Evolutionary conservation across 1,140 invertebrate genomes (phyloP).

Genomic region (Drosophila pseudoobscura): DNA sequence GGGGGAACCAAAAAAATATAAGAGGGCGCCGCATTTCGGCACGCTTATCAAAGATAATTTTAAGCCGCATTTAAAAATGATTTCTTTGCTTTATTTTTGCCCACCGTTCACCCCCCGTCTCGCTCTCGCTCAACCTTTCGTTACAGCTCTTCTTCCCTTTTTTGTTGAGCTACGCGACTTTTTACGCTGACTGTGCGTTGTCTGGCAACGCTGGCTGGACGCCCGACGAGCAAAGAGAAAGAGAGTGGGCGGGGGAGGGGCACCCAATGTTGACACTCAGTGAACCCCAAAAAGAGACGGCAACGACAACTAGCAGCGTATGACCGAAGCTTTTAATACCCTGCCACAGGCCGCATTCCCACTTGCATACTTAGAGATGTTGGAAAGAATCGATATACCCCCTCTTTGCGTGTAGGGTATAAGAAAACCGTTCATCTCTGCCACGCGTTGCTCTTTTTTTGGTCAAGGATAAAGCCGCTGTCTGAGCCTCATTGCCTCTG

Average conservation of each 20-base stretch:
- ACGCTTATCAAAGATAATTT: slow-evolving; percentile 76
- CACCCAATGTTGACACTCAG: slow-evolving; percentile 68
- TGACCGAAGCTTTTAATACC: not conserved
- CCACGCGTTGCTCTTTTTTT: slow-evolving; percentile 52
- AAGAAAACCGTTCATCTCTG: not conserved
- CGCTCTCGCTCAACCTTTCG: not conserved
- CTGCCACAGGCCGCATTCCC: not conserved
- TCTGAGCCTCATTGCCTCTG: no score
- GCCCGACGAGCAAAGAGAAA: slow-evolving; percentile 1
- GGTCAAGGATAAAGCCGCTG: slow-evolving; percentile 34
- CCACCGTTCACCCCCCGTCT: not conserved
- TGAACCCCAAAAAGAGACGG: slow-evolving; percentile 61
- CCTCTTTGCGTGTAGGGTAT: not conserved
- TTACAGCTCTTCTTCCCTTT: slow-evolving; percentile 17
- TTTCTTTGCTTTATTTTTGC: slow-evolving; percentile 62
- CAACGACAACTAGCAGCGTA: not conserved
- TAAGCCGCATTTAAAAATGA: slow-evolving; percentile 77
- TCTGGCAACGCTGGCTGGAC: slow-evolving; percentile 60
- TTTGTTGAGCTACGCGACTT: slow-evolving; percentile 47
- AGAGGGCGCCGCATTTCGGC: slow-evolving; percentile 54
- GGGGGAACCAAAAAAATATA: slow-evolving; percentile 19
- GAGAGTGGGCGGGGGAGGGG: not conserved
- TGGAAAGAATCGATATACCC: not conserved
- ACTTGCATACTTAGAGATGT: not conserved
- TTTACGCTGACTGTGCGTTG: slow-evolving; percentile 69